These are phyloP conservation scores for Perodicticus potto DNA, from an alignment of 2,797 vertebrate species.

Conservation along the genomic window DNA sequence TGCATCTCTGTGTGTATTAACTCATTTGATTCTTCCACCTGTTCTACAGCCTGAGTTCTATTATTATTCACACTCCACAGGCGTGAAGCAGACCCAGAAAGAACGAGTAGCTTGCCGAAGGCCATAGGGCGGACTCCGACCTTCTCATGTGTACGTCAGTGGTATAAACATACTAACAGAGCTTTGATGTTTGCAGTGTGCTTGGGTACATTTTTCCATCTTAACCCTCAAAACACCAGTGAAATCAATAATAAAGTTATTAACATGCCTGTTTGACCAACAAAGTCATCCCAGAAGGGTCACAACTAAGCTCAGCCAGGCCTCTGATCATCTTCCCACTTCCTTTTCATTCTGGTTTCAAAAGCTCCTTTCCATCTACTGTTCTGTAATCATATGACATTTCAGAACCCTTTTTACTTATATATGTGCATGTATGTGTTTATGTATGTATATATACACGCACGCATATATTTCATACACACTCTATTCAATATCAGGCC, in stretches of 20 bases:
- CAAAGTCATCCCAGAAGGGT: not conserved
- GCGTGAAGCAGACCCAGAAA: not conserved
- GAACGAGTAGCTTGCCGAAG: not conserved
- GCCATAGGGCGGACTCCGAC: not conserved
- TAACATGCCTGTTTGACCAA: conserved; percentile 19
- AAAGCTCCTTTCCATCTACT: conserved; percentile 21
- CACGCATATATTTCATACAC: not conserved
- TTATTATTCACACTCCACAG: not conserved
- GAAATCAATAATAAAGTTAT: not conserved
- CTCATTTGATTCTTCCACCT: not conserved
- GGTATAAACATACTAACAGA: not conserved
- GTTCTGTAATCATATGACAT: not conserved
- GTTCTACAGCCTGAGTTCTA: not conserved
- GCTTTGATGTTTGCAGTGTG: not conserved
- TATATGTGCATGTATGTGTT: not conserved
- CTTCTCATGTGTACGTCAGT: not conserved
- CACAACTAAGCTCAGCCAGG: not conserved
- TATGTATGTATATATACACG: not conserved
- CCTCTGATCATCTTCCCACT: not conserved
- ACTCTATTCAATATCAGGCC: not conserved
- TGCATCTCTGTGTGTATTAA: not conserved
- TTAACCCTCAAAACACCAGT: not conserved
- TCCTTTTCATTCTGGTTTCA: not conserved
- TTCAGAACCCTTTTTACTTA: not conserved
- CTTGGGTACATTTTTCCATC: not conserved